Conservation (phyloP, 2,888 invertebrate species). For the Monochamus alternatus region DNA sequence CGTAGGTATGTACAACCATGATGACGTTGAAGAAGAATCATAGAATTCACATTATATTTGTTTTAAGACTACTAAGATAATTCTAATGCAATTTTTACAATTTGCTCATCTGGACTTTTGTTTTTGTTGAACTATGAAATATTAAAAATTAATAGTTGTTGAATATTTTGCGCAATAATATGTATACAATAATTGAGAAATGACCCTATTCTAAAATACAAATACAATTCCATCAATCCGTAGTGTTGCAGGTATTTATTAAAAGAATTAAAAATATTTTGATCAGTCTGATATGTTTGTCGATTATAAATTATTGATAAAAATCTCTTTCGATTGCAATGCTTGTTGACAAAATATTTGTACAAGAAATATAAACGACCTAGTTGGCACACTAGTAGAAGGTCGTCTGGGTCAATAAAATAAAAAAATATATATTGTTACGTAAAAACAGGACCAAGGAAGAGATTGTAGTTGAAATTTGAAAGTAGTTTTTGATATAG, state of each 20-base stretch:
- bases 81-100: too few species aligned
- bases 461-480: conserved; percentile 3
- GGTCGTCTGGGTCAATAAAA: background rate
- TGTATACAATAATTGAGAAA: too few species aligned
- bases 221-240: too few species aligned
- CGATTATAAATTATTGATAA: background rate
- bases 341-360: conserved; percentile 1
- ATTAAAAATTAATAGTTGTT: too few species aligned
- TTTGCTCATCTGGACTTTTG: too few species aligned
- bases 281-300: background rate
- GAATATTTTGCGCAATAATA: too few species aligned
- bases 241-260: background rate
- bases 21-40: too few species aligned
- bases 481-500: background rate
- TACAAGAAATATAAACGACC: background rate
- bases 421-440: background rate
- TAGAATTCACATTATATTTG: too few species aligned
- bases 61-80: too few species aligned
- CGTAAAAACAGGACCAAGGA: background rate
- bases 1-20: too few species aligned
- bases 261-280: background rate
- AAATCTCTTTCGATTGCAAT: background rate
- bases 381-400: background rate
- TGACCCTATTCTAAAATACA: too few species aligned
- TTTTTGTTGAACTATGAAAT: too few species aligned